phyloP scores from a whole-genome alignment of 1,140 invertebrate genomes.

The Drosophila arawakana region DNA sequence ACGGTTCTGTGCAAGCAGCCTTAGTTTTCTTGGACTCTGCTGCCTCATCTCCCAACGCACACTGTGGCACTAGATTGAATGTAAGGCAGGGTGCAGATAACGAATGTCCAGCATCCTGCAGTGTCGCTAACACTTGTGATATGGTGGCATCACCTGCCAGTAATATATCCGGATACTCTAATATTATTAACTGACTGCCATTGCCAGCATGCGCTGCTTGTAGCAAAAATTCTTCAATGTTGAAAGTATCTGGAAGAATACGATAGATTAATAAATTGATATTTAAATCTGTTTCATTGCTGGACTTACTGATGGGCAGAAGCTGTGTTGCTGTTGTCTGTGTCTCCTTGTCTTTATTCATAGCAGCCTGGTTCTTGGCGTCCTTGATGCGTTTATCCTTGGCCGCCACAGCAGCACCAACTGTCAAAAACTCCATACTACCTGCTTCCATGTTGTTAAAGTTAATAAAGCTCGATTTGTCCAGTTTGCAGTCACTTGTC shows the following conservation, averaged over 20 bases:
- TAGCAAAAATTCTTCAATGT: constrained; percentile 71
- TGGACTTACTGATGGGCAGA: constrained; percentile 60
- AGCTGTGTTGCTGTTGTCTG: constrained; percentile 56
- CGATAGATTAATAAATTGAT: not conserved
- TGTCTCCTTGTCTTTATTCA: constrained; percentile 76
- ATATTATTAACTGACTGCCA: constrained; percentile 76
- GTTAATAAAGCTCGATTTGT: constrained; percentile 61
- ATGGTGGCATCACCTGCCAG: constrained; percentile 87
- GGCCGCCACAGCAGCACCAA: constrained; percentile 92
- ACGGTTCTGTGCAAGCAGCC: constrained; percentile 72
- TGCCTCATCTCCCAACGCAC: constrained; percentile 40
- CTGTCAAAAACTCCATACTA: constrained; percentile 86
- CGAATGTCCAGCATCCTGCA: constrained; percentile 86
- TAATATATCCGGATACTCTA: constrained; percentile 85
- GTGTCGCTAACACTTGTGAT: constrained; percentile 87
- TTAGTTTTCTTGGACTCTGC: constrained; percentile 55
- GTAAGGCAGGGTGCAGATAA: constrained; percentile 86
- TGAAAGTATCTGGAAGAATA: constrained; percentile 59
- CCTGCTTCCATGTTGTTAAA: constrained; percentile 60
- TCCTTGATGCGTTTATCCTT: constrained; percentile 93
- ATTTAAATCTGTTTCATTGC: too few species aligned
- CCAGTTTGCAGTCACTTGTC: constrained; percentile 50
- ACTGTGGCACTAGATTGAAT: constrained; percentile 74
- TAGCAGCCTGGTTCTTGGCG: constrained; percentile 86
- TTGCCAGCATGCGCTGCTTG: constrained; percentile 57